Conservation (phyloP, 2,888 invertebrate species). For the Villa cingulata region DNA sequence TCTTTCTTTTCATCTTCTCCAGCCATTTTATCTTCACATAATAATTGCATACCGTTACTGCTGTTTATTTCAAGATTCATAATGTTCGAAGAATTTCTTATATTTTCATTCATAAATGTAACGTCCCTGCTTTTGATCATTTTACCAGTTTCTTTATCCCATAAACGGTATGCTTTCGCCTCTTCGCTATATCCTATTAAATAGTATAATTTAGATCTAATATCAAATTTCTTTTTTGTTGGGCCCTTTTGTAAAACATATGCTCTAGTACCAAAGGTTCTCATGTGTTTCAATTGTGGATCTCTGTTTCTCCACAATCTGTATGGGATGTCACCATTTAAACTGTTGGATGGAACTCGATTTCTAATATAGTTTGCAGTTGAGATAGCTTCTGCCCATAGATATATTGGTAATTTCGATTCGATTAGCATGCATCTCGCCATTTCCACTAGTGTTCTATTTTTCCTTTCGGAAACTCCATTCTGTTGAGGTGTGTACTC, state of each 20-base stretch:
- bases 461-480: no score
- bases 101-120: background rate
- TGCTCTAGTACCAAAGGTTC: background rate
- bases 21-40: no score
- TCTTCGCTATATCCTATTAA: background rate
- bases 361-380: background rate
- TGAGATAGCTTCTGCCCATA: background rate
- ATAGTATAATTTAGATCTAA: conserved; percentile 5
- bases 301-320: background rate
- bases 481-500: no score
- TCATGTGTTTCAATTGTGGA: background rate
- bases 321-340: background rate
- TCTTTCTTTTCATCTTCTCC: no score
- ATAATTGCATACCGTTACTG: no score
- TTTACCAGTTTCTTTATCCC: background rate
- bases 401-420: background rate
- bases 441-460: background rate
- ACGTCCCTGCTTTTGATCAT: background rate
- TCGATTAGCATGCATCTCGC: no score
- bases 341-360: background rate
- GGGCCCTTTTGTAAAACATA: background rate
- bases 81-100: no score
- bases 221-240: conserved; percentile 10
- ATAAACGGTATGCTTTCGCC: conserved; percentile 1
- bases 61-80: no score